Evolutionary conservation across 2,113 vertebrate genomes (phyloP).

Genomic region (Aphelocoma coerulescens): DNA sequence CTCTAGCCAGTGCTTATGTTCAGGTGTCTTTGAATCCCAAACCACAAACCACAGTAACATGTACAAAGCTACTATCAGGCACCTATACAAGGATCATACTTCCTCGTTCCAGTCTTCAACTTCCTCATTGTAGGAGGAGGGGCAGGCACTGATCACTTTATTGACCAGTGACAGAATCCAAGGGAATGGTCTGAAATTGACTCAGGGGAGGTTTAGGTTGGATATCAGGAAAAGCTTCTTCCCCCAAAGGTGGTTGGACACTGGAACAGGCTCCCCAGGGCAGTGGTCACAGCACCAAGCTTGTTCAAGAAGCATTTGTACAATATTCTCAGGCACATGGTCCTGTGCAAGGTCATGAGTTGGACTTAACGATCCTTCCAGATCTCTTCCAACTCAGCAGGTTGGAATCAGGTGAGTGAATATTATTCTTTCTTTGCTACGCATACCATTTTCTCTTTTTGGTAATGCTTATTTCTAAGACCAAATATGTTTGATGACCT

Average conservation of each 20-base stretch:
- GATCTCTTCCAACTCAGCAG: background rate
- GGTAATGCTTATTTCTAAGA: background rate
- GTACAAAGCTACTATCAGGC: background rate
- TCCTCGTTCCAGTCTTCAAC: rapidly evolving
- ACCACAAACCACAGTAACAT: background rate
- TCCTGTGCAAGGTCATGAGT: background rate
- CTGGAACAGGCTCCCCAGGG: background rate
- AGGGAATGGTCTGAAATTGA: background rate
- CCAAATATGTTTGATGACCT: background rate
- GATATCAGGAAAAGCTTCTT: background rate
- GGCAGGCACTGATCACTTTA: background rate
- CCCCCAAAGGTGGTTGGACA: background rate
- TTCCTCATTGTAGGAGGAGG: rapidly evolving
- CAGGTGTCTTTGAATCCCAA: background rate
- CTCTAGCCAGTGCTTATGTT: background rate
- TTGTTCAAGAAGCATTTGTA: background rate
- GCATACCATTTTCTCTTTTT: background rate
- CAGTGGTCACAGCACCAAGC: background rate
- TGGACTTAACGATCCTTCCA: background rate
- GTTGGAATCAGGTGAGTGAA: background rate
- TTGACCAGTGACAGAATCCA: background rate
- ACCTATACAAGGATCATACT: background rate
- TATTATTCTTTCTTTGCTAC: background rate
- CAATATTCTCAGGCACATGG: background rate
- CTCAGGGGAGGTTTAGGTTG: background rate